Conservation (phyloP, 2,888 invertebrate genomes). For the Meiosimyza decipiens region DNA sequence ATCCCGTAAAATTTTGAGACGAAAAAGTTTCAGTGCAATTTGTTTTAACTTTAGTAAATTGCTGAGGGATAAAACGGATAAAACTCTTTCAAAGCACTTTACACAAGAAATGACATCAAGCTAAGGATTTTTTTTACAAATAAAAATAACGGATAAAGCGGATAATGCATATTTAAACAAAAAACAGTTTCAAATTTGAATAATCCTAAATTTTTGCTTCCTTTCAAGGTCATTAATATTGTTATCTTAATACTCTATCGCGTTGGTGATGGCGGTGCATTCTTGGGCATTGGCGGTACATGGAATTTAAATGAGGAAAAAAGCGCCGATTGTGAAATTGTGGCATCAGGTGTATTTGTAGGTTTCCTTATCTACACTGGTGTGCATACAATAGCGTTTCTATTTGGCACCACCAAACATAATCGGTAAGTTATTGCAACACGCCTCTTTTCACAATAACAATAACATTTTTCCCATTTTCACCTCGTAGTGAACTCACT, state of each 20-base stretch:
- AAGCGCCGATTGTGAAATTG: conserved; percentile 87
- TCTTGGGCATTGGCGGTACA: conserved; percentile 88
- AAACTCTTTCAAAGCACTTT: not conserved
- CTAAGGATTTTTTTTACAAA: too few relatives aligned
- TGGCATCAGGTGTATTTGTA: conserved; percentile 87
- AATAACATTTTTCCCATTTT: conserved; percentile 5
- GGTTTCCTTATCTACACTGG: conserved; percentile 87
- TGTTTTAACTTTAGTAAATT: too few relatives aligned
- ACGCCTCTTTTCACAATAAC: not conserved
- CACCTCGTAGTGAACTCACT: conserved; percentile 73
- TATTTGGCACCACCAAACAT: conserved; percentile 82
- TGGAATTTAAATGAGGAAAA: conserved; percentile 92
- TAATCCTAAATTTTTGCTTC: conserved; percentile 9
- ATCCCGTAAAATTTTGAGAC: too few relatives aligned
- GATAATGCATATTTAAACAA: conserved; percentile 11
- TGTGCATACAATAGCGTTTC: conserved; percentile 79
- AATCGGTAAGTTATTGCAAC: conserved; percentile 71
- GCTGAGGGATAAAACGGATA: conserved; percentile 4
- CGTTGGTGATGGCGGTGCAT: conserved; percentile 83
- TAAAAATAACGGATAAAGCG: conserved; percentile 15
- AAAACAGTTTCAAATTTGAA: not conserved
- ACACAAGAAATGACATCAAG: not conserved
- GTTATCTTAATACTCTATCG: conserved; percentile 84
- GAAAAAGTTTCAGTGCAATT: too few relatives aligned
- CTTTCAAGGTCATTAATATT: conserved; percentile 80